phyloP scores from a whole-genome alignment of 2,797 vertebrate genomes.

The Clarias laeviceps region DNA sequence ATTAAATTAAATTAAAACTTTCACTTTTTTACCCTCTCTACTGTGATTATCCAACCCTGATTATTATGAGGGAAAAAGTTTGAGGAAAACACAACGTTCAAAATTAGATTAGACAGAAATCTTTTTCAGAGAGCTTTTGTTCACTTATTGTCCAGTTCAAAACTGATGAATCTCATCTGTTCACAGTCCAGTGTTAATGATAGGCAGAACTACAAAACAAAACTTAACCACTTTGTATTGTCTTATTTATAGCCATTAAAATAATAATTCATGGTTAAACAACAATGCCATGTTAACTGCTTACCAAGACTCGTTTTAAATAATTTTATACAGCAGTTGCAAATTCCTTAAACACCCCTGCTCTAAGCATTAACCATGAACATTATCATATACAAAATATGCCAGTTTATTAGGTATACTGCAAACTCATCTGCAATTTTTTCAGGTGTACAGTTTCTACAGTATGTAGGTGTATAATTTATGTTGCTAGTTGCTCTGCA shows the following conservation, averaged over 20 bases:
- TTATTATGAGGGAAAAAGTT: not conserved
- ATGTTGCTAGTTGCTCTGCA: not conserved
- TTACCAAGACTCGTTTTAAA: not conserved
- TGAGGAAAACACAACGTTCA: not conserved
- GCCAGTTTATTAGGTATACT: not conserved
- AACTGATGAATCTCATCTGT: not conserved
- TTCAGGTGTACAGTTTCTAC: not conserved
- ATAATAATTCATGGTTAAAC: not conserved
- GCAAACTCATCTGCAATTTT: not conserved
- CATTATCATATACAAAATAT: not conserved
- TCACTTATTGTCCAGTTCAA: not conserved
- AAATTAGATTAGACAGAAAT: not conserved
- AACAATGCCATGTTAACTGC: not conserved
- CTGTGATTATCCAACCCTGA: not conserved
- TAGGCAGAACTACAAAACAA: not conserved
- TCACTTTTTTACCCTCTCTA: not conserved
- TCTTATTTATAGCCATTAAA: not conserved
- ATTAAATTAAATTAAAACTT: too few species aligned
- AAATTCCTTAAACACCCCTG: not conserved
- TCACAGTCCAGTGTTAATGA: not conserved
- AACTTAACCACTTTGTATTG: not conserved
- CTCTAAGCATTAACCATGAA: not conserved
- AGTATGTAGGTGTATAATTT: not conserved
- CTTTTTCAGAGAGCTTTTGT: not conserved
- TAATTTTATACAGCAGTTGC: not conserved